A percentile compares a stretch with the other conserved stretches of the same genome.
Evolutionary conservation across 2,797 vertebrate species (phyloP).

Genomic region (Gallinago solitaria): DNA sequence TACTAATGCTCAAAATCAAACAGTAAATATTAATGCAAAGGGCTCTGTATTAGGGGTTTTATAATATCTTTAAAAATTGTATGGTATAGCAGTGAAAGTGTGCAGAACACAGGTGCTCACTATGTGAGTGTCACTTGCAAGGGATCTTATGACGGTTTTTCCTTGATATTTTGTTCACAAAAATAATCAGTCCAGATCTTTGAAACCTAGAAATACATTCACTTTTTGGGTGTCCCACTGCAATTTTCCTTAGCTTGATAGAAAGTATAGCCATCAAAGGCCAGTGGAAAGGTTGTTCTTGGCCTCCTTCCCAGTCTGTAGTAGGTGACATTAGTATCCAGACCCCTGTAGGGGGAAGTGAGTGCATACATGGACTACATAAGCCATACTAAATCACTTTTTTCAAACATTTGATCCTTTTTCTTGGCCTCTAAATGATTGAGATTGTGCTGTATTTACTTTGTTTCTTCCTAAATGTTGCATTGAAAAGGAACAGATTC

Average conservation of each 20-base stretch:
- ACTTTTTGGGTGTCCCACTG: slow-evolving; percentile 2
- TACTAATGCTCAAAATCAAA: not conserved
- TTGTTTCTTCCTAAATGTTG: slow-evolving; percentile 25
- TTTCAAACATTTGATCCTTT: slow-evolving; percentile 42
- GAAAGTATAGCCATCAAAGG: slow-evolving; percentile 40
- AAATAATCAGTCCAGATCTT: not conserved
- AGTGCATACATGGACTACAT: not conserved
- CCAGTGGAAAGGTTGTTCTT: slow-evolving; percentile 48
- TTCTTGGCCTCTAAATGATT: slow-evolving; percentile 4
- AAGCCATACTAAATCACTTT: slow-evolving; percentile 42
- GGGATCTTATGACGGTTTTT: not conserved
- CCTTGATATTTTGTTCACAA: not conserved
- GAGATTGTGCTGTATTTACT: slow-evolving; percentile 32
- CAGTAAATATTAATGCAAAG: not conserved
- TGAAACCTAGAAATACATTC: not conserved
- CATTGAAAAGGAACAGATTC: slow-evolving; percentile 40
- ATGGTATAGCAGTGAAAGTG: not conserved
- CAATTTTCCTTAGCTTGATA: slow-evolving; percentile 19
- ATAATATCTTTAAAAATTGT: not conserved
- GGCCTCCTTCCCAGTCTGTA: slow-evolving; percentile 30
- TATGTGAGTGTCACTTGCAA: not conserved
- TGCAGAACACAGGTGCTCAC: not conserved
- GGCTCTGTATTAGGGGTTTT: not conserved
- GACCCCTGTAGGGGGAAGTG: not conserved
- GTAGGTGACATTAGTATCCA: slow-evolving; percentile 26